A percentile compares a stretch with the other conserved stretches of the same genome.
Evolutionary conservation across 2,888 invertebrate species (phyloP).

Genomic region (Mythimna pallens): DNA sequence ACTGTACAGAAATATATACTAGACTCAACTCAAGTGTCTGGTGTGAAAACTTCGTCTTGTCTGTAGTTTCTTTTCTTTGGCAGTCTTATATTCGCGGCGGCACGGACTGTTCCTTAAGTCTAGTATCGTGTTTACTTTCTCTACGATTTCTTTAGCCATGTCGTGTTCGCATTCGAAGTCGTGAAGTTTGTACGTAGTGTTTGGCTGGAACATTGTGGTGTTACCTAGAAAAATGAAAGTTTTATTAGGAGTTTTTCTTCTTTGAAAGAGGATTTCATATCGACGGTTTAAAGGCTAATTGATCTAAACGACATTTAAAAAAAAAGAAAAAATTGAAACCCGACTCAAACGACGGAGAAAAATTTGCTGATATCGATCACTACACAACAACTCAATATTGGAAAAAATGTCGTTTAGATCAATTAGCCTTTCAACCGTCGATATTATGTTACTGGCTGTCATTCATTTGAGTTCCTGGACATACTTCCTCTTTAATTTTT

Average conservation of each 20-base stretch:
- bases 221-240: slow-evolving; percentile 70
- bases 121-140: slow-evolving; percentile 96
- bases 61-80: slow-evolving; percentile 93
- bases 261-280: neutral
- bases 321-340: too few species aligned
- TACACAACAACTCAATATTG: too few species aligned
- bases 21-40: slow-evolving; percentile 81
- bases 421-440: too few species aligned
- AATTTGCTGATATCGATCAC: too few species aligned
- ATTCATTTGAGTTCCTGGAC: neutral
- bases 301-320: too few species aligned
- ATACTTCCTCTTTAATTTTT: neutral
- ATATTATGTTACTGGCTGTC: too few species aligned
- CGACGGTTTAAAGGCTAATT: too few species aligned
- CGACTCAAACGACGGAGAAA: too few species aligned
- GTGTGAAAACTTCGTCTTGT: slow-evolving; percentile 91
- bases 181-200: slow-evolving; percentile 94
- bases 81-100: slow-evolving; percentile 95
- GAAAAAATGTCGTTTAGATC: too few species aligned
- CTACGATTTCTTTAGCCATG: slow-evolving; percentile 95
- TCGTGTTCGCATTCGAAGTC: slow-evolving; percentile 96
- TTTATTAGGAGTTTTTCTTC: neutral
- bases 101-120: slow-evolving; percentile 95
- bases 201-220: slow-evolving; percentile 75
- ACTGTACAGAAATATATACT: slow-evolving; percentile 63